phyloP scores from a whole-genome alignment of 53 echinoderm and acorn worm species.

The Temnopleurus reevesii region DNA sequence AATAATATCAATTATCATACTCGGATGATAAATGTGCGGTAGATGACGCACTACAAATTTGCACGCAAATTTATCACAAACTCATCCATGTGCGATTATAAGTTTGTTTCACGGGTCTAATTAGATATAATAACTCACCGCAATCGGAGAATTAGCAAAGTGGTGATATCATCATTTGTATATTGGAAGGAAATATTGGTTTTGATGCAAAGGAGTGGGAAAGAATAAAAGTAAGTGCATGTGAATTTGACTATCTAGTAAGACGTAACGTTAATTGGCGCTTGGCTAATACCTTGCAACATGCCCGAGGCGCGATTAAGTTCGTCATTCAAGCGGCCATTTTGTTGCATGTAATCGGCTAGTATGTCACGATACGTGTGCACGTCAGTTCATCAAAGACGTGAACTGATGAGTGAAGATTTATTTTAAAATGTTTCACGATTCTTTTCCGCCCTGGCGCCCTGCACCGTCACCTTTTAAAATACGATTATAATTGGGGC shows the following conservation, averaged over 20 bases:
- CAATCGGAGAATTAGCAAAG: not conserved
- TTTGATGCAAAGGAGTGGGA: not conserved
- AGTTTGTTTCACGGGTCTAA: not conserved
- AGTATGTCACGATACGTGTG: conserved; percentile 20
- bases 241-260: not conserved
- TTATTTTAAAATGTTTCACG: conserved; percentile 38
- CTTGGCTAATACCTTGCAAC: conserved; percentile 31
- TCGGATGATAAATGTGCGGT: not conserved
- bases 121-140: not conserved
- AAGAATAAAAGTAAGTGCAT: not conserved
- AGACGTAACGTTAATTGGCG: conserved; percentile 42
- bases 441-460: conserved; percentile 5
- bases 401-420: not conserved
- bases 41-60: not conserved
- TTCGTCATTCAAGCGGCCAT: conserved; percentile 17
- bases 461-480: conserved; percentile 22
- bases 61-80: not conserved
- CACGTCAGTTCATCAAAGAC: conserved; percentile 43
- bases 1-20: not conserved
- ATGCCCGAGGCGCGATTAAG: conserved; percentile 37
- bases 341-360: conserved; percentile 24
- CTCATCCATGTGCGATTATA: not conserved
- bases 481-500: conserved; percentile 15
- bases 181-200: not conserved
- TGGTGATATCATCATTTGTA: not conserved